Evolutionary conservation across 2,113 vertebrate genomes (phyloP).

Genomic region (Heterochromis multidens): DNA sequence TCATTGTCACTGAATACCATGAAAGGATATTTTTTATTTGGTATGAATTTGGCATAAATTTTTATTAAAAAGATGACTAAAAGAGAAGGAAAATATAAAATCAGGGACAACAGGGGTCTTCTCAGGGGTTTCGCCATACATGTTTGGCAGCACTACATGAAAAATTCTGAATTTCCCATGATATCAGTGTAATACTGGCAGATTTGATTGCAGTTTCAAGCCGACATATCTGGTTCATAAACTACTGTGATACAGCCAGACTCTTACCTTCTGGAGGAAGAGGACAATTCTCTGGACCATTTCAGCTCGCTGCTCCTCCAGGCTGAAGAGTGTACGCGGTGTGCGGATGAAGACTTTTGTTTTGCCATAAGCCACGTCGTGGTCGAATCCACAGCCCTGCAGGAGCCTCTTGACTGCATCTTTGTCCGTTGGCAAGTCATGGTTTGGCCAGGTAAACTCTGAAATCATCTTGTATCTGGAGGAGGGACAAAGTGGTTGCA

Average conservation of each 20-base stretch:
- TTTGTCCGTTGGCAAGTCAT: conserved; percentile 87
- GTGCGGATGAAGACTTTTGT: conserved; percentile 98
- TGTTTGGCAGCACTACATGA: background rate
- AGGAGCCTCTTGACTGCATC: conserved; percentile 88
- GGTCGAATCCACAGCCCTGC: conserved; percentile 86
- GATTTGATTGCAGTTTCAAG: background rate
- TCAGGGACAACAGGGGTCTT: background rate
- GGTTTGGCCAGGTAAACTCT: conserved; percentile 96
- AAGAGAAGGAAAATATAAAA: background rate
- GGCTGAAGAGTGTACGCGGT: conserved; percentile 88
- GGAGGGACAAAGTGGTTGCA: background rate
- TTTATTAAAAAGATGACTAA: background rate
- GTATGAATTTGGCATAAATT: background rate
- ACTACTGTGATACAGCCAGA: background rate
- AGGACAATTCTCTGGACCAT: conserved; percentile 93
- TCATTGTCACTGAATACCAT: background rate
- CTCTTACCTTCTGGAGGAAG: conserved; percentile 94
- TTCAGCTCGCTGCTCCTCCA: conserved; percentile 89
- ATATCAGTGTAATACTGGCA: accelerated
- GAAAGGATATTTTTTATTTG: background rate
- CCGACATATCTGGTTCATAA: background rate
- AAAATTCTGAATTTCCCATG: background rate
- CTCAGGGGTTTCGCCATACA: background rate
- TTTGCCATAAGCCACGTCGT: conserved; percentile 92
- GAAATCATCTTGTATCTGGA: conserved; percentile 98